phyloP scores from a whole-genome alignment of 1,140 invertebrate species.

The Apolygus lucorum region DNA sequence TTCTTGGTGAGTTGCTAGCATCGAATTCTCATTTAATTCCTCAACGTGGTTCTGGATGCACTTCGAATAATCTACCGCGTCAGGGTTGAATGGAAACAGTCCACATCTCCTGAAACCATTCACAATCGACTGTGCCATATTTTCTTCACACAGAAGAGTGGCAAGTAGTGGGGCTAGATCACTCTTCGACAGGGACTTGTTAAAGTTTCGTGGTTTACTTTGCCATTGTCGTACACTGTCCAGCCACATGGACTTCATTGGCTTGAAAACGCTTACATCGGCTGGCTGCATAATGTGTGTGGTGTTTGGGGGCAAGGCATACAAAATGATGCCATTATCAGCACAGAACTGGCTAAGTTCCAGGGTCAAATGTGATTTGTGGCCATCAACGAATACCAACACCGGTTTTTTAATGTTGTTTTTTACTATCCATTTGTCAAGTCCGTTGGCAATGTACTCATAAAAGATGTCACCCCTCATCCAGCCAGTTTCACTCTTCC shows the following conservation, averaged over 20 bases:
- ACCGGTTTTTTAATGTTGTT: slow-evolving; percentile 18
- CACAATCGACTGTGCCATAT: background rate
- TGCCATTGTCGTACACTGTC: slow-evolving; percentile 30
- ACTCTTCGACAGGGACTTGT: background rate
- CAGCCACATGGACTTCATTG: slow-evolving; percentile 38
- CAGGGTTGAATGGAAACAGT: background rate
- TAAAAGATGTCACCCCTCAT: slow-evolving; percentile 38
- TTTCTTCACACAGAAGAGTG: background rate
- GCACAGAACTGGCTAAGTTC: slow-evolving; percentile 38
- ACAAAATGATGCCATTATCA: slow-evolving; percentile 35
- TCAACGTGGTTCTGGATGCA: background rate
- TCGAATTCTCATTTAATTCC: background rate
- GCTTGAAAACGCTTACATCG: slow-evolving; percentile 38
- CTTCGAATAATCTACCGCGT: background rate
- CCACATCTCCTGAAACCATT: background rate
- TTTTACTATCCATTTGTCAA: slow-evolving; percentile 35
- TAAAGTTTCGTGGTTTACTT: background rate
- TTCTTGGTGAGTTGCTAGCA: background rate
- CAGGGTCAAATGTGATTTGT: slow-evolving; percentile 38
- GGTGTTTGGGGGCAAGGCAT: slow-evolving; percentile 40
- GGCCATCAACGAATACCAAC: slow-evolving; percentile 38
- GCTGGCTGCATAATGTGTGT: slow-evolving; percentile 41
- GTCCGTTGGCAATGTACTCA: slow-evolving; percentile 39
- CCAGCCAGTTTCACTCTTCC: slow-evolving; percentile 37
- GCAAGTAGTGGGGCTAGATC: background rate